A percentile compares a stretch with the other conserved stretches of the same genome.
Conservation (phyloP, 2,113 vertebrate species). For the Columbina picui region DNA sequence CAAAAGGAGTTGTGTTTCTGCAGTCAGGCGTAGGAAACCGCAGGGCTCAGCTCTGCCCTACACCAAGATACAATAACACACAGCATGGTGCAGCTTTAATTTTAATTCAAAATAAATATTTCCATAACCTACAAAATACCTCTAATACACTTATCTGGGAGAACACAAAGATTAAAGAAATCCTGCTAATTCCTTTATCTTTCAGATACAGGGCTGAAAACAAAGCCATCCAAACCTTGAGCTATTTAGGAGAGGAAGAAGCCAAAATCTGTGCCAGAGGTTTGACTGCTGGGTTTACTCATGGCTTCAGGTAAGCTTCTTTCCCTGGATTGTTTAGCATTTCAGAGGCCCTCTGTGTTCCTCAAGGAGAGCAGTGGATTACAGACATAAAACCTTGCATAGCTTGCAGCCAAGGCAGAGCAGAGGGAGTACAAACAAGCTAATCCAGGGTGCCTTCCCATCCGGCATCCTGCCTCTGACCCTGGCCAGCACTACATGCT, state of each 20-base stretch:
- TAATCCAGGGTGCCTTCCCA: conserved; percentile 41
- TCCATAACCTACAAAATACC: conserved; percentile 53
- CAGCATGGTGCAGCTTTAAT: conserved; percentile 29
- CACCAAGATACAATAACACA: neutral
- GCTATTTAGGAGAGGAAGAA: conserved; percentile 60
- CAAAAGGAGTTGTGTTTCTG: neutral
- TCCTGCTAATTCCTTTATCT: conserved; percentile 74
- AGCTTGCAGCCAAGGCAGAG: conserved; percentile 40
- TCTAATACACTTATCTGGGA: conserved; percentile 63
- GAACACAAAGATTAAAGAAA: conserved; percentile 65
- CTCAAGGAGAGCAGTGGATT: conserved; percentile 55
- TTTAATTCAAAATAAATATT: conserved; percentile 68
- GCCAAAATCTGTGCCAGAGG: conserved; percentile 51
- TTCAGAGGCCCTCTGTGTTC: conserved; percentile 42
- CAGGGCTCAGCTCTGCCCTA: neutral
- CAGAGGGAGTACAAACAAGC: conserved; percentile 43
- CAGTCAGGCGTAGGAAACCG: neutral
- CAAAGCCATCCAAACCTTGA: conserved; percentile 57
- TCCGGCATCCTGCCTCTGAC: conserved; percentile 29
- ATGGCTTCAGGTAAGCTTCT: conserved; percentile 69
- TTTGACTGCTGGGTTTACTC: conserved; percentile 61
- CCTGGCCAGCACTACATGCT: neutral
- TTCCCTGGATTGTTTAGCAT: conserved; percentile 54
- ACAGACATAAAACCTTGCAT: conserved; percentile 31
- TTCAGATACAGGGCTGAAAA: conserved; percentile 71